Conservation (phyloP, 2,113 vertebrate species). For the Tamias sibiricus region DNA sequence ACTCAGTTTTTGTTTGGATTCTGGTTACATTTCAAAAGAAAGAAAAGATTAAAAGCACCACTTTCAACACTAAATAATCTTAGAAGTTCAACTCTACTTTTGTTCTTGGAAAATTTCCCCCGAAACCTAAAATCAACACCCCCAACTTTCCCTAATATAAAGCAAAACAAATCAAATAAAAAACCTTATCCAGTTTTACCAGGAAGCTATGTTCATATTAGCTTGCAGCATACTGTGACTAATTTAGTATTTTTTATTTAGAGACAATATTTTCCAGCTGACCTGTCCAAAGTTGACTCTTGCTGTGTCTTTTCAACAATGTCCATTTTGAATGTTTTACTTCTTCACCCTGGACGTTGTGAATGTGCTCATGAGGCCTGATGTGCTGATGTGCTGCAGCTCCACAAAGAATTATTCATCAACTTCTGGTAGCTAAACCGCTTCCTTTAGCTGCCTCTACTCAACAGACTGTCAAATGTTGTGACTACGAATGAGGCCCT, state of each 20-base stretch:
- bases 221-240: neutral
- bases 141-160: neutral
- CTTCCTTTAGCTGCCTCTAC: neutral
- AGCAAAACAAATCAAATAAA: constrained; percentile 23
- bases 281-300: neutral
- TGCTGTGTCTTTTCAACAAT: neutral
- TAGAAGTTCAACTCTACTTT: neutral
- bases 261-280: neutral
- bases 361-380: neutral
- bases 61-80: constrained; percentile 28
- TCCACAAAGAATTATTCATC: neutral
- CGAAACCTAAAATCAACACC: neutral
- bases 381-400: neutral
- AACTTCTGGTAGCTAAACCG: neutral
- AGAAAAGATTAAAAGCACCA: constrained; percentile 18
- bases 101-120: constrained; percentile 36
- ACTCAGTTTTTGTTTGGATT: constrained; percentile 6
- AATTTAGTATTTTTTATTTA: neutral
- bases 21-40: constrained; percentile 20
- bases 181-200: neutral
- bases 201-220: neutral
- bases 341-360: neutral
- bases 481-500: neutral
- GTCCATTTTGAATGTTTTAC: neutral
- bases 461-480: neutral